These are phyloP conservation scores for Synergus umbraculus DNA, from an alignment of 2,888 invertebrate species.

Conservation along the genomic window DNA sequence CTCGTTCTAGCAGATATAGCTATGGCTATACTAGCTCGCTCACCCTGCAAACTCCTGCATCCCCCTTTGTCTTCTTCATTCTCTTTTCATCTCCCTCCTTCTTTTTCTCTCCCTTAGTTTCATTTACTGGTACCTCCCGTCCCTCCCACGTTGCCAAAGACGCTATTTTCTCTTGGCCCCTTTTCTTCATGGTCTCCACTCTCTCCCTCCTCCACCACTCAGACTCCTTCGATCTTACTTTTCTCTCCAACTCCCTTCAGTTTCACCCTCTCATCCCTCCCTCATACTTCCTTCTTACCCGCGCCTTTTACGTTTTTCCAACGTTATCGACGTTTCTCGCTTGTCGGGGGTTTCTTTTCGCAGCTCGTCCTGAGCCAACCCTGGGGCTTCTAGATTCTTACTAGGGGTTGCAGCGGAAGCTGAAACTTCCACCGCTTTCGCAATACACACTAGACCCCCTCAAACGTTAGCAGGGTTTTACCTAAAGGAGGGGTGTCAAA, in stretches of 20 bases:
- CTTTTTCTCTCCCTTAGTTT: slow-evolving; percentile 66
- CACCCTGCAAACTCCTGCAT: slow-evolving; percentile 52
- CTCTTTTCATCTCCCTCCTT: slow-evolving; percentile 62
- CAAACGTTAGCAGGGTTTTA: too few relatives aligned
- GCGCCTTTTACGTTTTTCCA: slow-evolving; percentile 73
- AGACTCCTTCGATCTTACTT: slow-evolving; percentile 41
- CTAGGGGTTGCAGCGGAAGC: slow-evolving; percentile 48
- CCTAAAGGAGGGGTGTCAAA: too few relatives aligned
- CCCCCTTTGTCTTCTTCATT: slow-evolving; percentile 77
- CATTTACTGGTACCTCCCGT: slow-evolving; percentile 61
- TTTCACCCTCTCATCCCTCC: slow-evolving; percentile 50
- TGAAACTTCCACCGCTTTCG: slow-evolving; percentile 44
- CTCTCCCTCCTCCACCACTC: slow-evolving; percentile 50
- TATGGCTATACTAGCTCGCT: background rate
- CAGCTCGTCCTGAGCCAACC: slow-evolving; percentile 56
- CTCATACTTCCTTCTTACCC: slow-evolving; percentile 56
- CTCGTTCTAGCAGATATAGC: slow-evolving; percentile 27
- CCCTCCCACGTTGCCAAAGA: slow-evolving; percentile 73
- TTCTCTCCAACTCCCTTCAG: slow-evolving; percentile 48
- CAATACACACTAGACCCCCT: background rate
- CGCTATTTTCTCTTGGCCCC: slow-evolving; percentile 69
- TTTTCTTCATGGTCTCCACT: slow-evolving; percentile 46
- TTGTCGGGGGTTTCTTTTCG: slow-evolving; percentile 68
- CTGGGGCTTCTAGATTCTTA: slow-evolving; percentile 25
- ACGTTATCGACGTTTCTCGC: slow-evolving; percentile 75